Conservation (phyloP, 2,797 vertebrate genomes). For the Galago senegalensis region DNA sequence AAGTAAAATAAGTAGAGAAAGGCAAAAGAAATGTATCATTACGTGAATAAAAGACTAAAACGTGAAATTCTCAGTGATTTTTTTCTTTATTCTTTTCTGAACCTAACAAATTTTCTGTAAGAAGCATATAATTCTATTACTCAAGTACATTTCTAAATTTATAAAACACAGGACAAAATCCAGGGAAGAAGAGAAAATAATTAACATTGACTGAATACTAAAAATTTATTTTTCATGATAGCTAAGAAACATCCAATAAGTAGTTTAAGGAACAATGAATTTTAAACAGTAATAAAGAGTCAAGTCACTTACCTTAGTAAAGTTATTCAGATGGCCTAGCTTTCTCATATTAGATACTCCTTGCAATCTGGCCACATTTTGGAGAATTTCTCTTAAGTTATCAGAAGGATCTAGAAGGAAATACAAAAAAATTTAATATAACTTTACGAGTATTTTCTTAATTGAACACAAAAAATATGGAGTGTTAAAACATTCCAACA, state of each 20-base stretch:
- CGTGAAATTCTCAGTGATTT: background rate
- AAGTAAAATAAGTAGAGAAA: constrained; percentile 31
- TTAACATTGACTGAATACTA: constrained; percentile 10
- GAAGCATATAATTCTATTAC: background rate
- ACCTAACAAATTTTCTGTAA: constrained; percentile 26
- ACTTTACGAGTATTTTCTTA: constrained; percentile 63
- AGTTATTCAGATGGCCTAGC: constrained; percentile 99
- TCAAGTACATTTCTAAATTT: constrained; percentile 52
- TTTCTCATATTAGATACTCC: constrained; percentile 99
- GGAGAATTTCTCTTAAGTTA: constrained; percentile 98
- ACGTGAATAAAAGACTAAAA: background rate
- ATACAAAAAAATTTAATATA: constrained; percentile 77
- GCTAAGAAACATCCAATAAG: background rate
- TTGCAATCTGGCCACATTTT: constrained; percentile 98
- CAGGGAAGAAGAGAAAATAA: constrained; percentile 50
- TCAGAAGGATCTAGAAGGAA: constrained; percentile 95
- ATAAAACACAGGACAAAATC: constrained; percentile 56
- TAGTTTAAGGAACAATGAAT: constrained; percentile 25
- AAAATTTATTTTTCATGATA: constrained; percentile 35
- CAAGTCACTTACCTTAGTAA: constrained; percentile 95
- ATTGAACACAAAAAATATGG: constrained; percentile 42
- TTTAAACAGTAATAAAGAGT: constrained; percentile 40
- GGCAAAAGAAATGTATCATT: background rate
- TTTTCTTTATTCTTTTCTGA: constrained; percentile 47
- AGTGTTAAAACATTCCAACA: constrained; percentile 40